Conservation (phyloP, 2,113 vertebrate genomes). For the Salvator merianae region DNA sequence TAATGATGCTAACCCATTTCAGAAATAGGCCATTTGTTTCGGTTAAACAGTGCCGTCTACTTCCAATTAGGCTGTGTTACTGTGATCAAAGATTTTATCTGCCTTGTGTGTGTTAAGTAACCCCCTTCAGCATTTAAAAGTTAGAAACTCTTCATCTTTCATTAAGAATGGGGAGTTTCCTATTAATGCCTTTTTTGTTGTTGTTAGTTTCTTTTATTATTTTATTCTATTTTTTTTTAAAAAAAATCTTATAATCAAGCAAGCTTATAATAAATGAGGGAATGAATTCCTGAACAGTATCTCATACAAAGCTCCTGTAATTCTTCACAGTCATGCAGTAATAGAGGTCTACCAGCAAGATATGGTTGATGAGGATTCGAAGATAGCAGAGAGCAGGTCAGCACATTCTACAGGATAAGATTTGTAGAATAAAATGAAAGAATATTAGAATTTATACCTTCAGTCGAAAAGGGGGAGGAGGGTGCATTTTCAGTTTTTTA, state of each 20-base stretch:
- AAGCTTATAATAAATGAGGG: neutral
- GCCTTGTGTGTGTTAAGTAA: conserved; percentile 9
- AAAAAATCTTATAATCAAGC: too few relatives aligned
- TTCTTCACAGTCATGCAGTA: neutral
- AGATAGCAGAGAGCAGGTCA: neutral
- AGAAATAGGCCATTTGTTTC: conserved; percentile 42
- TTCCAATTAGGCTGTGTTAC: conserved; percentile 29
- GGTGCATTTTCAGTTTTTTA: neutral
- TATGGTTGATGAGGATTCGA: neutral
- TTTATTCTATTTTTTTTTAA: too few relatives aligned
- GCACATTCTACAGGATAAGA: neutral
- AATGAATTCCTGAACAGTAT: neutral
- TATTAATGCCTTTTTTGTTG: neutral
- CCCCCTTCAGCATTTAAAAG: conserved; percentile 19
- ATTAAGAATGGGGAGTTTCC: conserved; percentile 4
- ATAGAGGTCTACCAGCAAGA: neutral
- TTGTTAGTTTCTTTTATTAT: neutral
- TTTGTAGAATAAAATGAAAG: neutral
- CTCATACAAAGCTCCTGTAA: neutral
- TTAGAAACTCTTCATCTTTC: conserved; percentile 24
- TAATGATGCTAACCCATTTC: conserved; percentile 29
- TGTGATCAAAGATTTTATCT: conserved; percentile 29
- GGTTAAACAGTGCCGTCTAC: conserved; percentile 21
- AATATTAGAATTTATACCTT: neutral
- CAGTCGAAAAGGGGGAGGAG: neutral